Conservation (phyloP, 2,888 invertebrate genomes). For the Nomada lathburiana region DNA sequence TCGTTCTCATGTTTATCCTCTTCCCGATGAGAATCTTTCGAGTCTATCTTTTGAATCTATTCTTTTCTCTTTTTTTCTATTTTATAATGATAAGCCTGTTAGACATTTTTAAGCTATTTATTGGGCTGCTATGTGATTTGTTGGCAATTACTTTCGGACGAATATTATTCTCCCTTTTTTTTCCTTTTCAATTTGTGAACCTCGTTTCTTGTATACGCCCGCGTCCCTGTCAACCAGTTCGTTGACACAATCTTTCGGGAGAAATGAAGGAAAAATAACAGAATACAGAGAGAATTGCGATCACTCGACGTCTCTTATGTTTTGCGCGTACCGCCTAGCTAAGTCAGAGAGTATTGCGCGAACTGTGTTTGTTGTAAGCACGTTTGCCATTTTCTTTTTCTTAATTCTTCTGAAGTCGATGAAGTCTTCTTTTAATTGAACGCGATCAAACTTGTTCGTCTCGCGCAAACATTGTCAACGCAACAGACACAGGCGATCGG, state of each 20-base stretch:
- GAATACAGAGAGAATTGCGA: conserved; percentile 36
- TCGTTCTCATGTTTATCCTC: conserved; percentile 21
- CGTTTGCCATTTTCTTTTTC: conserved; percentile 27
- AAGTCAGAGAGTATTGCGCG: conserved; percentile 49
- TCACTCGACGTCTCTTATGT: conserved; percentile 50
- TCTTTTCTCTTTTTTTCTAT: conserved; percentile 50
- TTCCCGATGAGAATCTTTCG: neutral
- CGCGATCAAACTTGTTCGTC: neutral
- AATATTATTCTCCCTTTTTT: neutral
- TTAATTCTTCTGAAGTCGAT: neutral
- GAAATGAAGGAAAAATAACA: conserved; percentile 14
- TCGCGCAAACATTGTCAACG: conserved; percentile 13
- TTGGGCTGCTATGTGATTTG: conserved; percentile 78
- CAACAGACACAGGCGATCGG: conserved; percentile 52
- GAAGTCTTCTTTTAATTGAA: neutral
- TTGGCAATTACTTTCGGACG: conserved; percentile 72
- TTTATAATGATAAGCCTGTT: conserved; percentile 67
- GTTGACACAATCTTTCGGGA: conserved; percentile 13
- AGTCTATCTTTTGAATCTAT: conserved; percentile 22
- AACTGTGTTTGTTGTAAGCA: conserved; percentile 50
- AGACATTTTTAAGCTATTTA: conserved; percentile 76
- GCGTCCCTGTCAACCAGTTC: conserved; percentile 4
- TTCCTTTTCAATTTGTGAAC: conserved; percentile 19
- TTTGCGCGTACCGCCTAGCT: conserved; percentile 45
- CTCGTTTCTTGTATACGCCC: neutral